Evolutionary conservation across 2,113 vertebrate genomes (phyloP).

Genomic region (Toxostoma redivivum): DNA sequence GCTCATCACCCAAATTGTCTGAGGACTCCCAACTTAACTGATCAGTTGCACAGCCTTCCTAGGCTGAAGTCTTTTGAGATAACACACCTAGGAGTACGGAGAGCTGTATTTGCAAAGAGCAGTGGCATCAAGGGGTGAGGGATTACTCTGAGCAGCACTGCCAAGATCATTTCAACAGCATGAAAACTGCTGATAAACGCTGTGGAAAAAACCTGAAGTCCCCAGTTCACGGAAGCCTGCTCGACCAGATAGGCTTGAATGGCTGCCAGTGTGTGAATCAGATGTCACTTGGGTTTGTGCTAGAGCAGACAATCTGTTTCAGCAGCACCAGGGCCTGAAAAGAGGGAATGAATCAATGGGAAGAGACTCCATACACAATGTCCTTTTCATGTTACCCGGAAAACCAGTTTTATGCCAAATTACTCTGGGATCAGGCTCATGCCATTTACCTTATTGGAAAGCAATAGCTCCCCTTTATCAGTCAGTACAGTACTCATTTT

Average conservation of each 20-base stretch:
- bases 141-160: constrained; percentile 12
- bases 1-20: neutral
- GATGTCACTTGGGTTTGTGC: constrained; percentile 44
- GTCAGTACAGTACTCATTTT: constrained; percentile 43
- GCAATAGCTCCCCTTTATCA: constrained; percentile 50
- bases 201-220: neutral
- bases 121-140: neutral
- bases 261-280: constrained; percentile 57
- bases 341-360: constrained; percentile 14
- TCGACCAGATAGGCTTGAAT: constrained; percentile 62
- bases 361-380: neutral
- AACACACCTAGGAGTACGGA: neutral
- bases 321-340: constrained; percentile 10
- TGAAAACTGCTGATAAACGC: constrained; percentile 65
- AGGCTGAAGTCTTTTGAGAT: neutral
- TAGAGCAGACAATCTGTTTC: constrained; percentile 41
- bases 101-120: neutral
- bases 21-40: neutral
- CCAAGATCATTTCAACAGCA: constrained; percentile 54
- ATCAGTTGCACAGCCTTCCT: neutral
- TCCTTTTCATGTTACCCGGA: constrained; percentile 17
- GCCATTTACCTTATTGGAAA: constrained; percentile 55
- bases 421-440: constrained; percentile 9
- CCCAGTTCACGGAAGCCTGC: constrained; percentile 35
- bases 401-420: constrained; percentile 35